phyloP scores from a whole-genome alignment of 2,113 vertebrate genomes.

The Pluvianellus socialis region DNA sequence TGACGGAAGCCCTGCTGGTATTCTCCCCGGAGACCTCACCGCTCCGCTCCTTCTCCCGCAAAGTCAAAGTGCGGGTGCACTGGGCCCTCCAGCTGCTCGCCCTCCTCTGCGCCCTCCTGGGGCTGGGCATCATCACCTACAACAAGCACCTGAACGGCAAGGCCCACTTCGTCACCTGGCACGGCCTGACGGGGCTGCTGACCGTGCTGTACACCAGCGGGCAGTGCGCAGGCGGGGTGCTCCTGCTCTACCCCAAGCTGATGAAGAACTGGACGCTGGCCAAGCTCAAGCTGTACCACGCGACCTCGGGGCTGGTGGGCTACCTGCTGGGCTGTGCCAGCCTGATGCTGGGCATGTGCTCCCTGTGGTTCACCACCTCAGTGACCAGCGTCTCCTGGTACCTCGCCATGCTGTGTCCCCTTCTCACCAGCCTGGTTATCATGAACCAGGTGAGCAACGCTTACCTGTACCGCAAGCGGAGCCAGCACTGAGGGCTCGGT shows the following conservation, averaged over 20 bases:
- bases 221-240: constrained; percentile 82
- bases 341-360: constrained; percentile 88
- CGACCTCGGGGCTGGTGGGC: constrained; percentile 85
- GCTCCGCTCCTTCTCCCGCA: constrained; percentile 81
- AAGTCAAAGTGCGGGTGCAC: constrained; percentile 85
- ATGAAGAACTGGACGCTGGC: constrained; percentile 89
- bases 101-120: constrained; percentile 79
- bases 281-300: constrained; percentile 92
- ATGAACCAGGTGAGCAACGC: constrained; percentile 94
- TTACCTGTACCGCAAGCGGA: constrained; percentile 88
- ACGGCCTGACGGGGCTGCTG: constrained; percentile 84
- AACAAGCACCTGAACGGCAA: constrained; percentile 90
- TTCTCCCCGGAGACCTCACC: constrained; percentile 89
- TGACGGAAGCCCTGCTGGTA: constrained; percentile 92
- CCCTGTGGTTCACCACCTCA: constrained; percentile 85
- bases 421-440: constrained; percentile 83
- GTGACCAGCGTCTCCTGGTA: constrained; percentile 85
- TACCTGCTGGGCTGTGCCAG: constrained; percentile 88
- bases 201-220: constrained; percentile 76
- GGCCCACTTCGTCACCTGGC: constrained; percentile 89
- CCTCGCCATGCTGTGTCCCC: constrained; percentile 81
- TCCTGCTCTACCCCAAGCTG: constrained; percentile 87
- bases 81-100: constrained; percentile 89
- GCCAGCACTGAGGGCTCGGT: constrained; percentile 79
- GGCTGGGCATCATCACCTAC: constrained; percentile 82